Percentiles rank a stretch among this genome's conserved stretches.
These are phyloP conservation scores for Sceloporus undulatus DNA, from an alignment of 2,113 vertebrate species.

Conservation along the genomic window DNA sequence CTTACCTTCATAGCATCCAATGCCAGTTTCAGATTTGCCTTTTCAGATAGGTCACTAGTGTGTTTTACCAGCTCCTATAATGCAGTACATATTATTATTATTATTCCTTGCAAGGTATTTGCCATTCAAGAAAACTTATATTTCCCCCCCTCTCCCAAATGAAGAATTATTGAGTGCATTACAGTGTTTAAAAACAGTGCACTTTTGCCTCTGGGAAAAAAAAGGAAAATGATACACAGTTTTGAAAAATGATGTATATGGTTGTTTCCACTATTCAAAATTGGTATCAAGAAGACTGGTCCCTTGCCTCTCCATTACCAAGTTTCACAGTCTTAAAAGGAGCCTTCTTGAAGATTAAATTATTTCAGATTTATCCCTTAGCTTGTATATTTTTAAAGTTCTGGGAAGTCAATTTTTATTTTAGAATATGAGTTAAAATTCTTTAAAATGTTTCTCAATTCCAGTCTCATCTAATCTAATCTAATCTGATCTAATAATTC, in stretches of 20 bases:
- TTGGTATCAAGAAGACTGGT: not conserved
- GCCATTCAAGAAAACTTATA: not conserved
- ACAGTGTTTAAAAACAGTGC: not conserved
- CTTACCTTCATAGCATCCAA: constrained; percentile 98
- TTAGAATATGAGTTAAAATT: not conserved
- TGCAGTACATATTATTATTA: not conserved
- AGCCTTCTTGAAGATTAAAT: not conserved
- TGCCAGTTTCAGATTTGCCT: constrained; percentile 89
- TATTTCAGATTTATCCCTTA: not conserved
- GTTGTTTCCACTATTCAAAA: not conserved
- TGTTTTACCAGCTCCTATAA: constrained; percentile 94
- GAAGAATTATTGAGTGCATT: not conserved
- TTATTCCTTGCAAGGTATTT: constrained; percentile 19
- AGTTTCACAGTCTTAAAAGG: not conserved
- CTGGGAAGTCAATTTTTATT: not conserved
- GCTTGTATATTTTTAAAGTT: not conserved
- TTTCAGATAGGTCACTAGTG: constrained; percentile 87
- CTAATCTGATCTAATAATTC: not conserved
- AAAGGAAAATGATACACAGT: not conserved
- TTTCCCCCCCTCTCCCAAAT: not conserved
- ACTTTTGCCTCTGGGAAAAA: constrained; percentile 12
- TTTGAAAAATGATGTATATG: not conserved
- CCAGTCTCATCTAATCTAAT: not conserved
- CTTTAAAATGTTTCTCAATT: not conserved
- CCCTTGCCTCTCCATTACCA: not conserved